Percentiles rank a stretch among this genome's conserved stretches.
These are phyloP conservation scores for Ptychodera flava DNA, from an alignment of 35 echinoderm and acorn worm genomes.

Conservation along the genomic window DNA sequence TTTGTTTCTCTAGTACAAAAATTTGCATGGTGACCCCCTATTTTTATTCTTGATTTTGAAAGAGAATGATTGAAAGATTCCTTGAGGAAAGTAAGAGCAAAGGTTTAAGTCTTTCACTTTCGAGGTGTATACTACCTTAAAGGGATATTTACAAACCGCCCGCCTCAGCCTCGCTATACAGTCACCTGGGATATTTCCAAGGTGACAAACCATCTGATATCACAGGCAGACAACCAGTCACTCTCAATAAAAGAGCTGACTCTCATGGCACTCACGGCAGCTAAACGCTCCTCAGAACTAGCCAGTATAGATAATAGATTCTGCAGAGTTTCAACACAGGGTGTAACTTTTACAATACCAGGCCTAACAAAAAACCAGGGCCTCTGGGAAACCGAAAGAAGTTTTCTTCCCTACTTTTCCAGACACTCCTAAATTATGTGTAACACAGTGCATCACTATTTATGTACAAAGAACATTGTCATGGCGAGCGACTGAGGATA, in stretches of 20 bases:
- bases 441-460: background rate
- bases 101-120: too few species aligned
- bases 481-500: background rate
- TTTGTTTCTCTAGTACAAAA: too few species aligned
- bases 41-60: too few species aligned
- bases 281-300: background rate
- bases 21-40: too few species aligned
- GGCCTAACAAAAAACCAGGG: background rate
- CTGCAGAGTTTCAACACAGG: background rate
- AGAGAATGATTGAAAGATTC: too few species aligned
- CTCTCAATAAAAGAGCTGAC: background rate
- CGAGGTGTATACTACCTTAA: background rate
- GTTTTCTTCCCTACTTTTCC: background rate
- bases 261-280: background rate
- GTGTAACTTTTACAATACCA: background rate
- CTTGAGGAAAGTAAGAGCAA: too few species aligned
- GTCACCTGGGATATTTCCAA: background rate
- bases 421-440: background rate
- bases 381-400: background rate
- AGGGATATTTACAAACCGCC: too few species aligned
- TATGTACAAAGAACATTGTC: background rate
- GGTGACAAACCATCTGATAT: background rate
- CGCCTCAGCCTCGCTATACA: background rate
- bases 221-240: background rate
- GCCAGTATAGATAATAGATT: background rate